These are phyloP conservation scores for Orthochromis malagaraziensis DNA, from an alignment of 2,113 vertebrate genomes.

Conservation along the genomic window DNA sequence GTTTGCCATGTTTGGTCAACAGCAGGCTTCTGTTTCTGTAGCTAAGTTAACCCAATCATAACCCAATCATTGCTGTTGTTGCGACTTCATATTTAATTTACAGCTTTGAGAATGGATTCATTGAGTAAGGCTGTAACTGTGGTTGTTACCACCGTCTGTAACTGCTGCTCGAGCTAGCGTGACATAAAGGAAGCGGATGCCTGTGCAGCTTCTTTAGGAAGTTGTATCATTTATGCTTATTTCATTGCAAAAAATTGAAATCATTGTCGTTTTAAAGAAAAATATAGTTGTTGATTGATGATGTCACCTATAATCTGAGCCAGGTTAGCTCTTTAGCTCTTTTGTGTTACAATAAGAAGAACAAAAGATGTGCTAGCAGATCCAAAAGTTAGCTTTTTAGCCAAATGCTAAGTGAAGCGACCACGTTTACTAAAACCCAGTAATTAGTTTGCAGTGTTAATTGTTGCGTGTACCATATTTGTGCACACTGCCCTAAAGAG, in stretches of 20 bases:
- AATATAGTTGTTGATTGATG: not conserved
- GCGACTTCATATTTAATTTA: not conserved
- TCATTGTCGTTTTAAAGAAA: not conserved
- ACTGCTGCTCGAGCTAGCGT: not conserved
- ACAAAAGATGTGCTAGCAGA: not conserved
- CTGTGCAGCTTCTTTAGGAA: not conserved
- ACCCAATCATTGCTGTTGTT: not conserved
- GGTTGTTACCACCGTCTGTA: not conserved
- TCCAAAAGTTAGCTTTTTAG: not conserved
- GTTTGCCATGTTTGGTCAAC: not conserved
- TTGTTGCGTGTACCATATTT: not conserved
- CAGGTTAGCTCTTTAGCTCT: not conserved
- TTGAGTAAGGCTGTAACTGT: not conserved
- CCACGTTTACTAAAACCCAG: not conserved
- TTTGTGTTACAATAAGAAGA: not conserved
- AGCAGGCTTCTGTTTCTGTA: not conserved
- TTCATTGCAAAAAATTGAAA: not conserved
- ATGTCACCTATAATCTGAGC: not conserved
- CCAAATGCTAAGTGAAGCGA: not conserved
- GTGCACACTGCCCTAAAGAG: not conserved
- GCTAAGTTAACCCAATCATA: not conserved
- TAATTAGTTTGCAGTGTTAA: not conserved
- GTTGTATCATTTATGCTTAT: no score
- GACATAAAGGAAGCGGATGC: not conserved
- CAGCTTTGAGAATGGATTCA: not conserved